These are phyloP conservation scores for Nerophis ophidion DNA, from an alignment of 2,113 vertebrate genomes.

Conservation along the genomic window DNA sequence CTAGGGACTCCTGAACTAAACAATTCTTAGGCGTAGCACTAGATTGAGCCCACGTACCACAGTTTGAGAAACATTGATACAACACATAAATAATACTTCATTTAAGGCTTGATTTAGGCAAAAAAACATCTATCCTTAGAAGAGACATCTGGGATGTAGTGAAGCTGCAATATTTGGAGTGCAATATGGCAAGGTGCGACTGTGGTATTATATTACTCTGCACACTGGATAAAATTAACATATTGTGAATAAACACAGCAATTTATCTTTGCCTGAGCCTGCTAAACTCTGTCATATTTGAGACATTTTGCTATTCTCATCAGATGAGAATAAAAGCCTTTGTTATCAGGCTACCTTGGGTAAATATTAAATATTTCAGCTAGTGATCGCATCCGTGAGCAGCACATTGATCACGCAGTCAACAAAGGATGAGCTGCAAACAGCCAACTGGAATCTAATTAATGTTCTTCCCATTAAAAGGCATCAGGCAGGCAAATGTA, in stretches of 20 bases:
- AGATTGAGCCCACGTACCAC: too few species aligned
- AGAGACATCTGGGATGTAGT: too few species aligned
- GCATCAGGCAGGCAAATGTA: constrained; percentile 2
- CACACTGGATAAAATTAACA: too few species aligned
- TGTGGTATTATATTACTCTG: not conserved
- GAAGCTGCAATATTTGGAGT: too few species aligned
- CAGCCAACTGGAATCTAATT: constrained; percentile 29
- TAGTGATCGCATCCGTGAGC: constrained; percentile 30
- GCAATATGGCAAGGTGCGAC: too few species aligned
- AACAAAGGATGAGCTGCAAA: constrained; percentile 31
- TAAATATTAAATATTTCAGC: constrained; percentile 30
- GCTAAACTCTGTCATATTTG: not conserved
- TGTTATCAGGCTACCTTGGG: constrained; percentile 10
- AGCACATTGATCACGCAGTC: constrained; percentile 26
- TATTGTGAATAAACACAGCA: not conserved
- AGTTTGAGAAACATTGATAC: too few species aligned
- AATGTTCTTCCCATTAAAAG: constrained; percentile 22
- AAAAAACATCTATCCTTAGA: too few species aligned
- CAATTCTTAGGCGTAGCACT: too few species aligned
- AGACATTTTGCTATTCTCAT: constrained; percentile 7
- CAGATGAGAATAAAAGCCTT: constrained; percentile 7
- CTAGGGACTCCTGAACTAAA: too few species aligned
- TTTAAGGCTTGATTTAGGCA: too few species aligned
- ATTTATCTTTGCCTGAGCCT: not conserved
- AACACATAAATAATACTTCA: too few species aligned